phyloP scores from a whole-genome alignment of 2,113 vertebrate genomes.

The Thoracochromis brauschi region DNA sequence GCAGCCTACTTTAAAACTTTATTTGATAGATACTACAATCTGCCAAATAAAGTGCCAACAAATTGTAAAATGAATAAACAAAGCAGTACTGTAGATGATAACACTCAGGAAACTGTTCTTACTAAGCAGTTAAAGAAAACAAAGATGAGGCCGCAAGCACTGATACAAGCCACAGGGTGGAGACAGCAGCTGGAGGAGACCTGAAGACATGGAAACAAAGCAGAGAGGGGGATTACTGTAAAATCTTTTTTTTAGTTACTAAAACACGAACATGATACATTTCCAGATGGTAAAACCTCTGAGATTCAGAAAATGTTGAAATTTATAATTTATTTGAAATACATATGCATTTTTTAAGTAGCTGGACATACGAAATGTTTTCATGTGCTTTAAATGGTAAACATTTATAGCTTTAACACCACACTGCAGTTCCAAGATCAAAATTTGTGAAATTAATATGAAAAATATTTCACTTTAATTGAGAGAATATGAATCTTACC shows the following conservation, averaged over 20 bases:
- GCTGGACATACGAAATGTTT: background rate
- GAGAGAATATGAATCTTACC: slow-evolving; percentile 37
- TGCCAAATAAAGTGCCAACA: background rate
- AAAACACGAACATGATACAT: background rate
- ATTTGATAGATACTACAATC: background rate
- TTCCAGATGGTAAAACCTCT: background rate
- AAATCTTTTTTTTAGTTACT: background rate
- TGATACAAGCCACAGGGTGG: background rate
- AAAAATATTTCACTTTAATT: background rate
- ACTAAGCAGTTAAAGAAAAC: background rate
- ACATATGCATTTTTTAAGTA: background rate
- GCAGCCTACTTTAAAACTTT: background rate
- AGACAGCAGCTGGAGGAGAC: background rate
- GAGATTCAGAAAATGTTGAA: background rate
- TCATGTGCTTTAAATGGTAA: background rate
- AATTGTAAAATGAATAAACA: background rate
- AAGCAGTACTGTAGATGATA: background rate
- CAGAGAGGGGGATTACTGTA: background rate
- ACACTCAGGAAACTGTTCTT: background rate
- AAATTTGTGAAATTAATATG: background rate
- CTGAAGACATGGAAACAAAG: background rate
- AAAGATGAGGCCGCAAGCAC: background rate
- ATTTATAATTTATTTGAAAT: background rate
- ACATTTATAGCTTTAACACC: background rate
- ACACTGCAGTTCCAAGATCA: background rate